These are phyloP conservation scores for Macrobrachium rosenbergii DNA, from an alignment of 1,140 invertebrate genomes.

Conservation along the genomic window DNA sequence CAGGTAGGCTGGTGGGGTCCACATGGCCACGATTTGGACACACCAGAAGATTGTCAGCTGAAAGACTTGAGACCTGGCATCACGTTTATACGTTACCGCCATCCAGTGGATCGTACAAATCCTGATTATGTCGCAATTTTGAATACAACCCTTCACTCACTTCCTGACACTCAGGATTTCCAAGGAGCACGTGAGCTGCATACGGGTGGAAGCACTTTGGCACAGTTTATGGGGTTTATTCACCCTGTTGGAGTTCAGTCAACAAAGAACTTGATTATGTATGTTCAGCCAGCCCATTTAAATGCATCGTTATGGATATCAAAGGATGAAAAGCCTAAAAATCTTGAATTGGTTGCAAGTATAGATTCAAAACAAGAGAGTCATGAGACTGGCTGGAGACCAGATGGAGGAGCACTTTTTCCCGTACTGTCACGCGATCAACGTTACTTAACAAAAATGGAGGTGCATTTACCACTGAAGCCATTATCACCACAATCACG, in stretches of 20 bases:
- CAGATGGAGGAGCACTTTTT: constrained; percentile 20
- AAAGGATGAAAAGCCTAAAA: constrained; percentile 21
- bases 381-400: constrained; percentile 15
- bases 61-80: constrained; percentile 88
- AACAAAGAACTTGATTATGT: constrained; percentile 68
- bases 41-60: constrained; percentile 81
- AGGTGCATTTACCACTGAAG: background rate
- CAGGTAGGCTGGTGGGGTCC: constrained; percentile 90
- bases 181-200: constrained; percentile 78
- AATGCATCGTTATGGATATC: constrained; percentile 62
- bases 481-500: constrained; percentile 4
- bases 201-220: constrained; percentile 68
- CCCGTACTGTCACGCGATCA: background rate
- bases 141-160: constrained; percentile 85
- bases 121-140: constrained; percentile 85
- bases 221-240: constrained; percentile 83
- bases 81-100: constrained; percentile 88
- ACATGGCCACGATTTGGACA: constrained; percentile 81
- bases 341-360: constrained; percentile 31
- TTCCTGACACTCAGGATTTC: constrained; percentile 77
- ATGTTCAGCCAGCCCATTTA: constrained; percentile 67
- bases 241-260: constrained; percentile 82
- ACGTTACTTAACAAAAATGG: constrained; percentile 12
- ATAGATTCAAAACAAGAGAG: constrained; percentile 19
- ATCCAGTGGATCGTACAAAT: constrained; percentile 86